Base-by-base conservation (phyloP, 2,888 invertebrate genomes). In the Dilophus febrilis region DNA sequence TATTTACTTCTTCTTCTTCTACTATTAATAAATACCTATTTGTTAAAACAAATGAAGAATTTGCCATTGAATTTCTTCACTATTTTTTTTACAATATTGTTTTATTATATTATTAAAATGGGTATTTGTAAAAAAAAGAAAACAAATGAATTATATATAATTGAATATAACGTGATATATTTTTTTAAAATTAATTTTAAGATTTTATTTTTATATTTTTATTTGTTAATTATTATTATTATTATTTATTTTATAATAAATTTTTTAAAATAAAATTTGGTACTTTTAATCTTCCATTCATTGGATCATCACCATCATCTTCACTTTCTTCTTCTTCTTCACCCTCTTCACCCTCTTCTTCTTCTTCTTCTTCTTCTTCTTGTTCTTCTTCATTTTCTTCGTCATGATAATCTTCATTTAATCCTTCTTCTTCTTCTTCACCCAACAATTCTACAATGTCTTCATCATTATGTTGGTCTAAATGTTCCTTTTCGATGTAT, bases 271-370 rank as follows among this genome's bases (percentile, higher is more conserved):
- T 28, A 36, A 30, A 40, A 16, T 40, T 22, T 40, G 29, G 35
- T 11, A 35, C 10, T 18, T 18, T n/a, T 27, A 14, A 19, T 18
- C 12, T 16, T 38, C 35, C 34, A 48, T 48, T 14, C 48, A 37
- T 17, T 43, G 42, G 22, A 47, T 45, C n/a, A 48, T 40, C n/a
- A 45, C 47, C 47, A 32, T 50, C 48, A 29, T 47, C 46, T 42
- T 48, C 47, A 4, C 42, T 40, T 17, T 47, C 46, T 42, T 49
- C 50, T 32, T 46, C 45, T 7, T 47, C 47, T 19, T 49, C 50
- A 27, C 47, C 47, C 4, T 43, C 46, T 8, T 44, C 43, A 22
- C 39, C 42, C 16, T 40, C 43, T 26, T 46, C 47, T 1, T 32
- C 42, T 7, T 4, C 10, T 13, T 32, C 32, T n/a, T 19, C 19